Conservation (phyloP, 2,888 invertebrate genomes). For the Ornithoptera priamus region DNA sequence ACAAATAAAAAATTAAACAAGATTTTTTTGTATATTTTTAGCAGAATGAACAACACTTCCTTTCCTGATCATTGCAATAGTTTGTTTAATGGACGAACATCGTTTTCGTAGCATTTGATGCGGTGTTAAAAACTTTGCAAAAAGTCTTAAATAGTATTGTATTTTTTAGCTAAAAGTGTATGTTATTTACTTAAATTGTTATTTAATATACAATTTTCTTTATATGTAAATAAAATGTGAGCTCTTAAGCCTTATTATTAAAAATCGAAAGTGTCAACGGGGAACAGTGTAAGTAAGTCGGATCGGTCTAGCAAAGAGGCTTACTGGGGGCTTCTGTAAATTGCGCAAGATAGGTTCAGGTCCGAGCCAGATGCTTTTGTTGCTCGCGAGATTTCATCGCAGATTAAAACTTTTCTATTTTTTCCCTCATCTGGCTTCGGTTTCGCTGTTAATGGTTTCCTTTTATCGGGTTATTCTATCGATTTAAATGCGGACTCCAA, state of each 20-base stretch:
- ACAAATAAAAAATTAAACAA: no score
- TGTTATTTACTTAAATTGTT: background rate
- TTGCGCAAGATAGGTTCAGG: slow-evolving; percentile 39
- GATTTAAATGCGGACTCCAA: slow-evolving; percentile 30
- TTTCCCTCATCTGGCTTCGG: slow-evolving; percentile 34
- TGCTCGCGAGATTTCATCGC: slow-evolving; percentile 54
- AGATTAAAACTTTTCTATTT: slow-evolving; percentile 49
- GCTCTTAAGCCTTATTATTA: slow-evolving; percentile 1
- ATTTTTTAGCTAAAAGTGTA: background rate
- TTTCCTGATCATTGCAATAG: no score
- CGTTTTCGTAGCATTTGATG: no score
- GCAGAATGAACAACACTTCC: no score
- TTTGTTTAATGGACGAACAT: no score
- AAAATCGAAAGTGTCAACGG: slow-evolving; percentile 29
- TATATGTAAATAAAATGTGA: no score
- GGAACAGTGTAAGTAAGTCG: slow-evolving; percentile 37
- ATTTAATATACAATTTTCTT: background rate
- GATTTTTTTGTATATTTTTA: background rate
- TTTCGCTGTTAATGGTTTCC: slow-evolving; percentile 40
- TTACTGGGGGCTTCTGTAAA: slow-evolving; percentile 37
- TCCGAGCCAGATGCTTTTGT: slow-evolving; percentile 49
- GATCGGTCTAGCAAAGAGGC: slow-evolving; percentile 38
- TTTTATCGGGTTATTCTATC: slow-evolving; percentile 35
- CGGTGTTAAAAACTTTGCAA: no score
- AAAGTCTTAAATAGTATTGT: no score